Evolutionary conservation across 2,797 vertebrate genomes (phyloP).

Genomic region (Lindbergichthys nudifrons): DNA sequence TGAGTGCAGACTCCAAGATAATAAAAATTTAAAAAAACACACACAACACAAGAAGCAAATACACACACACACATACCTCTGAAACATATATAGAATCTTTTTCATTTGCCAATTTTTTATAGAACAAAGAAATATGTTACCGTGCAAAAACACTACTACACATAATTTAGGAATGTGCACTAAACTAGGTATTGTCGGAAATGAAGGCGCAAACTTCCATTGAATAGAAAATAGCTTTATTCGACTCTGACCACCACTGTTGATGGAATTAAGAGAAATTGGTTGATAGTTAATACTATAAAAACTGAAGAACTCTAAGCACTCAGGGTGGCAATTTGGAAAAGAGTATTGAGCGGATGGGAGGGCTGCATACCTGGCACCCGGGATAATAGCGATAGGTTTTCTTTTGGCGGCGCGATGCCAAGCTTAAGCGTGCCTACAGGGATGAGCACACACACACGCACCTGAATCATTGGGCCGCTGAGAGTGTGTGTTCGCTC

Average conservation of each 20-base stretch:
- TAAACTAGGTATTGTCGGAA: too few relatives aligned
- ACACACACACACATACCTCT: background rate
- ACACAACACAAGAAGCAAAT: background rate
- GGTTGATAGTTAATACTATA: background rate
- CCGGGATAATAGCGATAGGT: slow-evolving; percentile 17
- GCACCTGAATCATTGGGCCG: slow-evolving; percentile 23
- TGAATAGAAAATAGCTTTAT: too few relatives aligned
- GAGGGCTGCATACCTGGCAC: slow-evolving; percentile 39
- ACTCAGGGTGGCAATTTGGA: slow-evolving; percentile 34
- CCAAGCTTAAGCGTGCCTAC: background rate
- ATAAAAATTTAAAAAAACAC: too few relatives aligned
- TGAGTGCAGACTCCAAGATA: background rate
- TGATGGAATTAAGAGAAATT: background rate
- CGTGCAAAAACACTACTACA: too few relatives aligned
- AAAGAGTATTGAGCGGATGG: slow-evolving; percentile 6
- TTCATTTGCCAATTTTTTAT: background rate
- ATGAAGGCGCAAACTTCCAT: too few relatives aligned
- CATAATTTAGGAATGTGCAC: too few relatives aligned
- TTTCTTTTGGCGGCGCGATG: slow-evolving; percentile 13
- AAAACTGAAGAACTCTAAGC: slow-evolving; percentile 1
- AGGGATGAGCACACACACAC: slow-evolving; percentile 14
- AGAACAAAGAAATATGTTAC: background rate
- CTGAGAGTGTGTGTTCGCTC: slow-evolving; percentile 40
- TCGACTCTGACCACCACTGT: background rate
- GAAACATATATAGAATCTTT: background rate